phyloP scores from a whole-genome alignment of 1,140 invertebrate species.

The Drosophila suzukii region DNA sequence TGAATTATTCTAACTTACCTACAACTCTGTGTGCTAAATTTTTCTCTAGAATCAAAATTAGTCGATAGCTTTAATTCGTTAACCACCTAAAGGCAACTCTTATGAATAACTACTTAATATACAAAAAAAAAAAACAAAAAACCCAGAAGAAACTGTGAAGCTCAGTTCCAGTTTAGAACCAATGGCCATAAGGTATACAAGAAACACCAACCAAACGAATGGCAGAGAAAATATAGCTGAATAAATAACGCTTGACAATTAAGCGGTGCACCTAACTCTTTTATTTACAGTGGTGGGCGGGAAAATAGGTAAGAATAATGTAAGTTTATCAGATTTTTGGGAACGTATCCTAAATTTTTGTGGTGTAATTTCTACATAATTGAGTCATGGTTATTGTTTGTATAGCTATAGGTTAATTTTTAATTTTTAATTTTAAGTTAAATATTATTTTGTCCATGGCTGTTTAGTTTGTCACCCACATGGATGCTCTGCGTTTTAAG shows the following conservation, averaged over 20 bases:
- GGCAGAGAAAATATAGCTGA: slow-evolving; percentile 38
- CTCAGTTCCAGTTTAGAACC: slow-evolving; percentile 34
- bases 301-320: not conserved
- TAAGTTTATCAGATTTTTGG: no score
- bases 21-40: slow-evolving; percentile 68
- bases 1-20: slow-evolving; percentile 15
- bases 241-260: slow-evolving; percentile 45
- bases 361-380: no score
- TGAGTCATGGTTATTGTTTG: no score
- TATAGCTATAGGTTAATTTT: no score
- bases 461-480: slow-evolving; percentile 10
- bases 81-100: slow-evolving; percentile 56
- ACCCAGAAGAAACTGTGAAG: slow-evolving; percentile 16
- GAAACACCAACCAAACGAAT: slow-evolving; percentile 31
- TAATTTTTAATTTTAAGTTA: not conserved
- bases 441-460: not conserved
- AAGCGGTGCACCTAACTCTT: not conserved
- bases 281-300: not conserved
- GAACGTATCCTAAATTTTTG: no score
- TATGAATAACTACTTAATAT: slow-evolving; percentile 46
- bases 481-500: not conserved
- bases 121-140: slow-evolving; percentile 2
- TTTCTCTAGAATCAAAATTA: slow-evolving; percentile 75
- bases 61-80: slow-evolving; percentile 61
- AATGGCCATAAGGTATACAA: slow-evolving; percentile 35